phyloP scores from a whole-genome alignment of 2,113 vertebrate genomes.

The Manacus vitellinus region DNA sequence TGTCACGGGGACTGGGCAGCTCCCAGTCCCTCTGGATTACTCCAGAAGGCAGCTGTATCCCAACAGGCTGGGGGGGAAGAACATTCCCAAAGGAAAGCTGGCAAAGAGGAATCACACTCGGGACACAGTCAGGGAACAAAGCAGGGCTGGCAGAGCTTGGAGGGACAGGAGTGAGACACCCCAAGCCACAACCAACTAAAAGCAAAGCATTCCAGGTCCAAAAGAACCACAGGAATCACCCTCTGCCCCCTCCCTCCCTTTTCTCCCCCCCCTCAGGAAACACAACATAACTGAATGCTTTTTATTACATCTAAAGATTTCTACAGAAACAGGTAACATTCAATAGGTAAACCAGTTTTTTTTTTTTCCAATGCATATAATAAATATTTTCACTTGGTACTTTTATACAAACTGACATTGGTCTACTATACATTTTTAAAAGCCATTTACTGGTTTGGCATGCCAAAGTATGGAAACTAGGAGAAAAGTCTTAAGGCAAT shows the following conservation, averaged over 20 bases:
- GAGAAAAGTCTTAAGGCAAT: slow-evolving; percentile 92
- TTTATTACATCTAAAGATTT: slow-evolving; percentile 99
- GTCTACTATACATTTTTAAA: slow-evolving; percentile 93
- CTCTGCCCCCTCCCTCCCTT: neutral
- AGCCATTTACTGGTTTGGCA: slow-evolving; percentile 86
- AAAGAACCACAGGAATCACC: neutral
- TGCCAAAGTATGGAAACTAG: slow-evolving; percentile 83
- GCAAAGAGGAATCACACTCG: neutral
- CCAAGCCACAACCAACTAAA: rapidly evolving
- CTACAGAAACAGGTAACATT: slow-evolving; percentile 99
- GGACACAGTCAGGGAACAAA: rapidly evolving
- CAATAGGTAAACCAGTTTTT: slow-evolving; percentile 91
- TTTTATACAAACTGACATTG: slow-evolving; percentile 97
- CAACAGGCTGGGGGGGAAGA: neutral
- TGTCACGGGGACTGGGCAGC: neutral
- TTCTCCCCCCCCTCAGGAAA: neutral
- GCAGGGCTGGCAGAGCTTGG: neutral
- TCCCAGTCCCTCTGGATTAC: neutral
- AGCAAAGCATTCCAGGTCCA: neutral
- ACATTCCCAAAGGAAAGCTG: neutral
- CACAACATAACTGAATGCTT: slow-evolving; percentile 86
- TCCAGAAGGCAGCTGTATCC: neutral
- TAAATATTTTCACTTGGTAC: slow-evolving; percentile 98
- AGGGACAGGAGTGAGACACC: neutral
- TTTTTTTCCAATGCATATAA: slow-evolving; percentile 94